A percentile compares a stretch with the other conserved stretches of the same genome.
Conservation (phyloP, 1,140 invertebrate species). For the Sycobia sp. region DNA sequence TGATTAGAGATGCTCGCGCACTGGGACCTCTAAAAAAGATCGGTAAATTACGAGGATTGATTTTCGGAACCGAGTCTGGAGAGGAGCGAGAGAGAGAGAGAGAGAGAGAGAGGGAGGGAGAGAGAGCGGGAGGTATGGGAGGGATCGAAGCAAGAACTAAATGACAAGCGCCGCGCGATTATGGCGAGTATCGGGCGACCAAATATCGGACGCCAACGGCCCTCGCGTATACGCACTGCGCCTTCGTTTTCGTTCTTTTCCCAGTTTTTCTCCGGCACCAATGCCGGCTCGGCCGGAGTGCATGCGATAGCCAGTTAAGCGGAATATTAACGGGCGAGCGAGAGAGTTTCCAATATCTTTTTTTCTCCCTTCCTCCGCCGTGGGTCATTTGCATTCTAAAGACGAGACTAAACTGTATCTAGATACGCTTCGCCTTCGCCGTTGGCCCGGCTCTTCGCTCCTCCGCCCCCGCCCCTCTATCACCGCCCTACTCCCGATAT, state of each 20-base stretch:
- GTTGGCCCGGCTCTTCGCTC: too few species aligned
- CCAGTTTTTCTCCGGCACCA: too few species aligned
- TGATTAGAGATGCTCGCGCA: slow-evolving; percentile 28
- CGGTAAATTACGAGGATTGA: slow-evolving; percentile 18
- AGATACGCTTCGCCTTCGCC: too few species aligned
- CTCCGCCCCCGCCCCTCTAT: not conserved
- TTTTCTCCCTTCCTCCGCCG: not conserved
- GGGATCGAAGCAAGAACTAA: slow-evolving; percentile 12
- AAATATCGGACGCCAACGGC: too few species aligned
- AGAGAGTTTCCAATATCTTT: slow-evolving; percentile 27
- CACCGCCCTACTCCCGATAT: not conserved
- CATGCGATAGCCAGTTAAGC: not conserved
- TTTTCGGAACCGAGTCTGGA: slow-evolving; percentile 15
- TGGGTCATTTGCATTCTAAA: slow-evolving; percentile 20
- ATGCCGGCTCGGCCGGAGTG: too few species aligned
- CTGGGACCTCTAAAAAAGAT: not conserved
- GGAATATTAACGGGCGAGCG: not conserved
- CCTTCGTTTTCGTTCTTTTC: too few species aligned
- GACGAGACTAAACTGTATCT: slow-evolving; percentile 13
- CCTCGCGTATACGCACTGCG: too few species aligned
- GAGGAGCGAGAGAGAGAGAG: too few species aligned
- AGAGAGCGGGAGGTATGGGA: too few species aligned
- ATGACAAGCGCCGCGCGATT: slow-evolving; percentile 16
- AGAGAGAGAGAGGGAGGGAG: too few species aligned
- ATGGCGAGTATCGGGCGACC: too few species aligned